A percentile compares a stretch with the other conserved stretches of the same genome.
phyloP scores from a whole-genome alignment of 2,797 vertebrate species.

The Pantherophis vulpinus region DNA sequence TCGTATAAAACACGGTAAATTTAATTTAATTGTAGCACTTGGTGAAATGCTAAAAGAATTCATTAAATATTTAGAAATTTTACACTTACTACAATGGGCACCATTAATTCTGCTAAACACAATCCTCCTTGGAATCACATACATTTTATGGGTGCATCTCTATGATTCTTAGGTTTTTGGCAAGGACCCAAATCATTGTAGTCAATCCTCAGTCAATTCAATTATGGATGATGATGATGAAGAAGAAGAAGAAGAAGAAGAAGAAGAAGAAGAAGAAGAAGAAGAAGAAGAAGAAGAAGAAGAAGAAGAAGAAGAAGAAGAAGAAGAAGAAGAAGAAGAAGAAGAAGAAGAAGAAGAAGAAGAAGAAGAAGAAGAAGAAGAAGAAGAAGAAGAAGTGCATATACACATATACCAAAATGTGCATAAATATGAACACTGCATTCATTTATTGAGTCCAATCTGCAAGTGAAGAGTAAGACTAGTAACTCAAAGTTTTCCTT shows the following conservation, averaged over 20 bases:
- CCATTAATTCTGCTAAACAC: background rate
- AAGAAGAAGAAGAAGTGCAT: too few relatives aligned
- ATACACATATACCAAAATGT: too few relatives aligned
- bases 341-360: too few relatives aligned
- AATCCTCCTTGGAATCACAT: background rate
- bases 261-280: too few relatives aligned
- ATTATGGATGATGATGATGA: background rate
- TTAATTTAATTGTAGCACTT: background rate
- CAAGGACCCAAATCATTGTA: background rate
- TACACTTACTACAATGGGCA: background rate
- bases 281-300: too few relatives aligned
- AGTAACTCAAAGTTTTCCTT: constrained; percentile 42
- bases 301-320: too few relatives aligned
- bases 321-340: too few relatives aligned
- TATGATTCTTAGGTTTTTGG: background rate
- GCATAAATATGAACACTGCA: too few relatives aligned
- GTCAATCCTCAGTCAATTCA: background rate
- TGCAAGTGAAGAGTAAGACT: constrained; percentile 16
- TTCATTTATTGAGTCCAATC: constrained; percentile 28
- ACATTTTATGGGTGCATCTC: background rate
- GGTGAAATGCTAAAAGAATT: background rate
- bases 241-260: too few relatives aligned
- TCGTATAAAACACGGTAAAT: background rate
- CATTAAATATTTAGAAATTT: background rate
- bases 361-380: too few relatives aligned